Conservation (phyloP, 1,140 invertebrate genomes). For the Dendroctonus valens region DNA sequence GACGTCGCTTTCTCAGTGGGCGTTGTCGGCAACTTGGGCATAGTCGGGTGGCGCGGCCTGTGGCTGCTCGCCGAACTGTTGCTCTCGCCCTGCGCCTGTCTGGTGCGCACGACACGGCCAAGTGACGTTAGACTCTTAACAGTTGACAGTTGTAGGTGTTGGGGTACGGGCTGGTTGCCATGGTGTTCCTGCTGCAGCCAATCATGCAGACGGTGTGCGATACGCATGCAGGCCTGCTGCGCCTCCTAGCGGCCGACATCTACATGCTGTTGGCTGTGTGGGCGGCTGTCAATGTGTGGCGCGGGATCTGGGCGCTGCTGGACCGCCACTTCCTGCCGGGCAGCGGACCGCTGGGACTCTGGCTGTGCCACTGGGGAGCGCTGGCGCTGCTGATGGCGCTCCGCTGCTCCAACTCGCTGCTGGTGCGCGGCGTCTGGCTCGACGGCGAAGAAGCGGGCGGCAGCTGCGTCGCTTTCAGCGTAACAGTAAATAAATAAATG, state of each 20-base stretch:
- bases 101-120: slow-evolving; percentile 56
- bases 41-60: slow-evolving; percentile 82
- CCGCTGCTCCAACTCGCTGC: slow-evolving; percentile 78
- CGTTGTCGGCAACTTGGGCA: slow-evolving; percentile 78
- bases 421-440: slow-evolving; percentile 80
- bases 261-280: slow-evolving; percentile 74
- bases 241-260: slow-evolving; percentile 65
- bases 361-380: slow-evolving; percentile 71
- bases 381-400: slow-evolving; percentile 70
- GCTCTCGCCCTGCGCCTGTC: slow-evolving; percentile 68
- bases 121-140: background rate
- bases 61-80: slow-evolving; percentile 73
- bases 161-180: slow-evolving; percentile 67
- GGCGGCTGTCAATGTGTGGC: slow-evolving; percentile 81
- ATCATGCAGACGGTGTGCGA: slow-evolving; percentile 67
- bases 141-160: slow-evolving; percentile 57
- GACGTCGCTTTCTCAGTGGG: slow-evolving; percentile 83
- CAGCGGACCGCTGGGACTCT: slow-evolving; percentile 63
- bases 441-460: slow-evolving; percentile 78
- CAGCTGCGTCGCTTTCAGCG: slow-evolving; percentile 69
- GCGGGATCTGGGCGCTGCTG: slow-evolving; percentile 76
- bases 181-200: slow-evolving; percentile 71
- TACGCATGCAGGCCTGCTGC: slow-evolving; percentile 53
- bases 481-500: background rate
- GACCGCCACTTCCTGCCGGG: slow-evolving; percentile 74